Conservation (phyloP, 1,140 invertebrate genomes). For the Cydia splendana region DNA sequence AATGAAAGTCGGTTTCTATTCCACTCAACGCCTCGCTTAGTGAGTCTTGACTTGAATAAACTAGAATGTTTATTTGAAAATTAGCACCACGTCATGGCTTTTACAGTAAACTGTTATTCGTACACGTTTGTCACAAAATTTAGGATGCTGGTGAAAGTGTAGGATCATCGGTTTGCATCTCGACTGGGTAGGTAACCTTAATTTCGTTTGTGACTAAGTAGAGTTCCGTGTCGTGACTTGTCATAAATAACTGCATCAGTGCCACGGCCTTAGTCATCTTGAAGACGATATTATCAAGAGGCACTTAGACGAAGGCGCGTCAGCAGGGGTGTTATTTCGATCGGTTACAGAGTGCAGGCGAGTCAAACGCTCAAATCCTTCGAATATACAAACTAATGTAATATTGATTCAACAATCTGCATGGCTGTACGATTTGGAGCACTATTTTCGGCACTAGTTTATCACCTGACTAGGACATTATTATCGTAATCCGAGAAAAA, state of each 20-base stretch:
- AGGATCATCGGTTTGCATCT: constrained; percentile 14
- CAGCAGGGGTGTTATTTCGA: background rate
- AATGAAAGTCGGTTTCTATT: constrained; percentile 16
- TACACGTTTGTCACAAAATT: constrained; percentile 7
- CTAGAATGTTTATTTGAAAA: constrained; percentile 20
- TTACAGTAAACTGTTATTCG: background rate
- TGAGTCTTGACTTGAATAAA: constrained; percentile 3
- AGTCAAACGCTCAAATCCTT: background rate
- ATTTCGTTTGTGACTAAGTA: constrained; percentile 26
- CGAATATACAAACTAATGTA: no score
- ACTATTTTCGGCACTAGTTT: no score
- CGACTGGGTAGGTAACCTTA: constrained; percentile 12
- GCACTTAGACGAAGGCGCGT: constrained; percentile 9
- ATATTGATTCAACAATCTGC: no score
- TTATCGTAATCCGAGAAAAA: no score
- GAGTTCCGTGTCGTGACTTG: constrained; percentile 28
- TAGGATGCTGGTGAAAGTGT: constrained; percentile 22
- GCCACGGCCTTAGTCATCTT: constrained; percentile 27
- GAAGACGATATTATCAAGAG: constrained; percentile 8
- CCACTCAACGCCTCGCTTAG: constrained; percentile 5
- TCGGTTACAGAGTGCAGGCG: background rate
- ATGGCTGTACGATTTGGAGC: no score
- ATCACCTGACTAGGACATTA: no score
- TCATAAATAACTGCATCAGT: constrained; percentile 26
- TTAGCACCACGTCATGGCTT: background rate